A percentile compares a stretch with the other conserved stretches of the same genome.
Evolutionary conservation across 1,140 invertebrate species (phyloP).

Genomic region (Drosophila sechellia): DNA sequence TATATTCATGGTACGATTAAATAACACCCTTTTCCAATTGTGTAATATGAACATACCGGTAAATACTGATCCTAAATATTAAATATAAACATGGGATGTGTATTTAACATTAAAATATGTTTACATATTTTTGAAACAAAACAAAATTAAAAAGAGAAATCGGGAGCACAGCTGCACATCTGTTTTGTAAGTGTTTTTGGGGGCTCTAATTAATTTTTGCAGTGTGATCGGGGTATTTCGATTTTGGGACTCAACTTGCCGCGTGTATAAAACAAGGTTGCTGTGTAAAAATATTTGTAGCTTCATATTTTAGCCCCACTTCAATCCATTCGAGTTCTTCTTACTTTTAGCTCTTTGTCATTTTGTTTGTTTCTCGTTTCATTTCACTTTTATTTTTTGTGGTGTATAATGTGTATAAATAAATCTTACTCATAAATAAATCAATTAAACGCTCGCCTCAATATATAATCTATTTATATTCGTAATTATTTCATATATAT

Average conservation of each 20-base stretch:
- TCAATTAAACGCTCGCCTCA: conserved; percentile 79
- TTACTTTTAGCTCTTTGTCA: conserved; percentile 36
- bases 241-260: conserved; percentile 35
- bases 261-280: conserved; percentile 67
- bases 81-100: neutral
- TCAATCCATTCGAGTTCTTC: conserved; percentile 4
- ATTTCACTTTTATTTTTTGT: conserved; percentile 40
- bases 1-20: neutral
- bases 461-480: conserved; percentile 70
- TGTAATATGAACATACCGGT: neutral
- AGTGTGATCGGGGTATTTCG: conserved; percentile 3
- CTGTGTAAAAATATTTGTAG: conserved; percentile 73
- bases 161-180: conserved; percentile 13
- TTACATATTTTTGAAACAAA: neutral
- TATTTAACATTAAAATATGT: neutral
- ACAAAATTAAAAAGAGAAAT: neutral
- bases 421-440: conserved; percentile 80
- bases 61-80: neutral
- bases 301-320: conserved; percentile 12
- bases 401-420: conserved; percentile 76
- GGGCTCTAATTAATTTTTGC: conserved; percentile 20
- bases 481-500: conserved; percentile 75
- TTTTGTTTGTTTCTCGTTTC: conserved; percentile 25
- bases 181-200: conserved; percentile 1
- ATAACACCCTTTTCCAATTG: neutral